Evolutionary conservation across 1,140 invertebrate species (phyloP).

Genomic region (Drosophila quadrilineata): DNA sequence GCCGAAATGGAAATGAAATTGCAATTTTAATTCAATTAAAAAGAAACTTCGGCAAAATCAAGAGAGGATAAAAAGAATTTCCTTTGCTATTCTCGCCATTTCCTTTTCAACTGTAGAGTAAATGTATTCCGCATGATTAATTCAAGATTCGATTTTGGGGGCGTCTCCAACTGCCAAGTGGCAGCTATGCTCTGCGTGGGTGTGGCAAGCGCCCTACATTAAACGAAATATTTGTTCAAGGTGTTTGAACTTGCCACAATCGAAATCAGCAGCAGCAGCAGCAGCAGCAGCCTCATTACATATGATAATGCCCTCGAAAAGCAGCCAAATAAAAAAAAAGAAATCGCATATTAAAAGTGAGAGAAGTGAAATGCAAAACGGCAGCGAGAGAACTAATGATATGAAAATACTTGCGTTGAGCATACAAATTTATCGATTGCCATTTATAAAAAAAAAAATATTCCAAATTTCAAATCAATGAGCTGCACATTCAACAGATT

Average conservation of each 20-base stretch:
- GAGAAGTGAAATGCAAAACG: background rate
- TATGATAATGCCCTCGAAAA: conserved; percentile 45
- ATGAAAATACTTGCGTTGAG: conserved; percentile 25
- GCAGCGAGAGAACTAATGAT: conserved; percentile 34
- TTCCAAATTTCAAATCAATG: background rate
- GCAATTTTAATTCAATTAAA: conserved; percentile 51
- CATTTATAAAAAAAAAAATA: background rate
- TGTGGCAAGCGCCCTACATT: background rate
- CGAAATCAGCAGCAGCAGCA: conserved; percentile 43
- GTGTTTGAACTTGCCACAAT: conserved; percentile 41
- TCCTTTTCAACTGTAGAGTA: conserved; percentile 31
- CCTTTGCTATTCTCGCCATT: background rate
- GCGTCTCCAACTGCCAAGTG: background rate
- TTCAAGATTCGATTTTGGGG: conserved; percentile 51
- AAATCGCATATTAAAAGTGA: conserved; percentile 1
- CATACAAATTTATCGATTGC: conserved; percentile 12
- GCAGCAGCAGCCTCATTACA: conserved; percentile 52
- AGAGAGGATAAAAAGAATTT: background rate
- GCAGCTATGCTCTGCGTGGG: background rate
- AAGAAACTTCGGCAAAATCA: conserved; percentile 16
- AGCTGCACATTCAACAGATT: background rate
- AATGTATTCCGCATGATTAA: conserved; percentile 64
- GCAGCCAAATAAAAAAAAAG: background rate
- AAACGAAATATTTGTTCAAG: conserved; percentile 54
- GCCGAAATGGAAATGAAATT: conserved; percentile 27